phyloP scores from a whole-genome alignment of 2,888 invertebrate genomes.

The Scaptomyza polygonia region DNA sequence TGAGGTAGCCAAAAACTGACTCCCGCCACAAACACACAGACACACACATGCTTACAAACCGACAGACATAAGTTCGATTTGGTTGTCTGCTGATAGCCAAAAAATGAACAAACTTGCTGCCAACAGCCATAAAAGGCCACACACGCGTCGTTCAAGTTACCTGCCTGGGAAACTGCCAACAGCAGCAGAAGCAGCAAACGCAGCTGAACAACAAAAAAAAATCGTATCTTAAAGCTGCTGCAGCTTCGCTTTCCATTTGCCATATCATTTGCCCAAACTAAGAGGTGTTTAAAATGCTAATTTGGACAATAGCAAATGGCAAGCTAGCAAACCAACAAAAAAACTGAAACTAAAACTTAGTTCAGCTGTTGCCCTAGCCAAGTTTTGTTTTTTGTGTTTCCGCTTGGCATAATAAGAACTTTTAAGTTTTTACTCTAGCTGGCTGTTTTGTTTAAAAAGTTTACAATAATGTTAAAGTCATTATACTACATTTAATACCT shows the following conservation, averaged over 20 bases:
- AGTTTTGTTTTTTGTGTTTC: slow-evolving; percentile 33
- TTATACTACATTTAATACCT: background rate
- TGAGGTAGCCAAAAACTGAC: slow-evolving; percentile 61
- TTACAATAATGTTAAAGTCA: background rate
- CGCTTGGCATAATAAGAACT: slow-evolving; percentile 42
- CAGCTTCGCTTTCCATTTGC: slow-evolving; percentile 63
- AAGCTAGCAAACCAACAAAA: slow-evolving; percentile 42
- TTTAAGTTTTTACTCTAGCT: slow-evolving; percentile 1
- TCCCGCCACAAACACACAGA: slow-evolving; percentile 39
- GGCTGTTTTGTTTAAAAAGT: background rate
- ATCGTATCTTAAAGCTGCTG: slow-evolving; percentile 1
- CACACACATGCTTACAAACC: slow-evolving; percentile 4
- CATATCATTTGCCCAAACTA: slow-evolving; percentile 75
- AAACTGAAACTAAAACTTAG: slow-evolving; percentile 41
- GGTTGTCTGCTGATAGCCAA: slow-evolving; percentile 77
- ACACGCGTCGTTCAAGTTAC: slow-evolving; percentile 66
- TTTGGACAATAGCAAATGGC: slow-evolving; percentile 67
- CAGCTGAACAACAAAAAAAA: background rate
- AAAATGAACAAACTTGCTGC: slow-evolving; percentile 41
- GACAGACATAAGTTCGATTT: slow-evolving; percentile 61
- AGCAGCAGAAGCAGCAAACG: slow-evolving; percentile 8
- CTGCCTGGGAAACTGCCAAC: slow-evolving; percentile 62
- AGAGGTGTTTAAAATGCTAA: slow-evolving; percentile 78
- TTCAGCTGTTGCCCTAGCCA: slow-evolving; percentile 30
- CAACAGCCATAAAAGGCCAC: slow-evolving; percentile 67